phyloP scores from a whole-genome alignment of 2,888 invertebrate species.

The Hedya salicella region DNA sequence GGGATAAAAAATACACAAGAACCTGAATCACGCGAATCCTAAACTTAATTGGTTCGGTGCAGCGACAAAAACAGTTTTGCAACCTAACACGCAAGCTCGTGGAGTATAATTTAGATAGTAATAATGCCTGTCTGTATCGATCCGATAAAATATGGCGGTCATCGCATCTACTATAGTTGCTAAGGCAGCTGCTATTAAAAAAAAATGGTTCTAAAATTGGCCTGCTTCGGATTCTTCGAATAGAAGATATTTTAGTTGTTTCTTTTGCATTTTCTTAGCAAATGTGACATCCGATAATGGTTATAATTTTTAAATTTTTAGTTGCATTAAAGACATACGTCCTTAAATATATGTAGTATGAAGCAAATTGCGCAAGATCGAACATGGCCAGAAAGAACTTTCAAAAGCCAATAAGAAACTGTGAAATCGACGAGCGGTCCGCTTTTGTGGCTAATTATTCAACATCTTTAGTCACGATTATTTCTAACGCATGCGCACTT shows the following conservation, averaged over 20 bases:
- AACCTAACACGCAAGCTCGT: slow-evolving; percentile 71
- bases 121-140: slow-evolving; percentile 71
- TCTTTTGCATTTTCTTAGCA: too few relatives aligned
- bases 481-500: slow-evolving; percentile 59
- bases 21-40: slow-evolving; percentile 76
- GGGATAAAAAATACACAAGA: slow-evolving; percentile 53
- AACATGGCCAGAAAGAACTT: slow-evolving; percentile 67
- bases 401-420: slow-evolving; percentile 79
- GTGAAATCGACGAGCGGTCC: slow-evolving; percentile 71
- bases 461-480: slow-evolving; percentile 73
- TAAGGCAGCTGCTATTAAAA: slow-evolving; percentile 53
- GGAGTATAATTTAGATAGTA: slow-evolving; percentile 71
- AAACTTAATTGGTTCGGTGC: slow-evolving; percentile 71
- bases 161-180: slow-evolving; percentile 61
- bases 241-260: too few relatives aligned
- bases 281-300: too few relatives aligned
- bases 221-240: neutral
- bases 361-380: slow-evolving; percentile 61
- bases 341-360: slow-evolving; percentile 55
- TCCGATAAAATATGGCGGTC: slow-evolving; percentile 65
- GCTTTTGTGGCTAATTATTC: slow-evolving; percentile 76
- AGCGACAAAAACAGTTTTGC: slow-evolving; percentile 75
- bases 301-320: slow-evolving; percentile 43
- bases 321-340: slow-evolving; percentile 59
- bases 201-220: slow-evolving; percentile 25